A percentile compares a stretch with the other conserved stretches of the same genome.
Conservation (phyloP, 2,888 invertebrate genomes). For the Polyploca ridens region DNA sequence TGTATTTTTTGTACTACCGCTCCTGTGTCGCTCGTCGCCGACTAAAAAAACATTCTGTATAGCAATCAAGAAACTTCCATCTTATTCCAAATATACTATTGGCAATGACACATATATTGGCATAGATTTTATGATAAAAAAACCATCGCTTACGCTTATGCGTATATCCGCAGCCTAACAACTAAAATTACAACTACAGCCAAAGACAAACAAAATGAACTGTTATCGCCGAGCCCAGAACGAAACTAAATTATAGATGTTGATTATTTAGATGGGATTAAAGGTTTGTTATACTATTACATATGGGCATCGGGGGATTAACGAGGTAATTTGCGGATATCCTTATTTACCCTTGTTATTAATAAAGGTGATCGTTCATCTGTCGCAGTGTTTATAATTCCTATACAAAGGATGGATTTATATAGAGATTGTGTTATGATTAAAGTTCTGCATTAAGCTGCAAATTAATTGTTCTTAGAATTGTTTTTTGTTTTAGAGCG, state of each 20-base stretch:
- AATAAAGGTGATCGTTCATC: not conserved
- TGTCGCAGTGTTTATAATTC: not conserved
- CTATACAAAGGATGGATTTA: not conserved
- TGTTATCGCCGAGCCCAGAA: slow-evolving; percentile 34
- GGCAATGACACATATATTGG: no score
- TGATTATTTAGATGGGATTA: slow-evolving; percentile 10
- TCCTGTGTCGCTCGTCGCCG: no score
- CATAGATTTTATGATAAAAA: no score
- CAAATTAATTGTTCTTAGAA: no score
- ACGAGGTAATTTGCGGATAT: slow-evolving; percentile 1
- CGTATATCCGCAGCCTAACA: not conserved
- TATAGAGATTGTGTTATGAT: not conserved
- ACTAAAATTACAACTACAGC: slow-evolving; percentile 5
- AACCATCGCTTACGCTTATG: not conserved
- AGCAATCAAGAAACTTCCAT: no score
- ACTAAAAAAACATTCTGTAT: no score
- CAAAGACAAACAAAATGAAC: slow-evolving; percentile 36
- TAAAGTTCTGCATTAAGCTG: no score
- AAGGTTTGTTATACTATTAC: not conserved
- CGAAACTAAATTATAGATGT: slow-evolving; percentile 14
- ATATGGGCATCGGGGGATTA: slow-evolving; percentile 9
- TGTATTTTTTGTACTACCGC: no score
- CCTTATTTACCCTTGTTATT: not conserved
- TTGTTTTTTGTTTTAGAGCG: no score
- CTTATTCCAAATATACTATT: no score